Evolutionary conservation across 2,888 invertebrate genomes (phyloP).

Genomic region (Subacronicta megacephala): DNA sequence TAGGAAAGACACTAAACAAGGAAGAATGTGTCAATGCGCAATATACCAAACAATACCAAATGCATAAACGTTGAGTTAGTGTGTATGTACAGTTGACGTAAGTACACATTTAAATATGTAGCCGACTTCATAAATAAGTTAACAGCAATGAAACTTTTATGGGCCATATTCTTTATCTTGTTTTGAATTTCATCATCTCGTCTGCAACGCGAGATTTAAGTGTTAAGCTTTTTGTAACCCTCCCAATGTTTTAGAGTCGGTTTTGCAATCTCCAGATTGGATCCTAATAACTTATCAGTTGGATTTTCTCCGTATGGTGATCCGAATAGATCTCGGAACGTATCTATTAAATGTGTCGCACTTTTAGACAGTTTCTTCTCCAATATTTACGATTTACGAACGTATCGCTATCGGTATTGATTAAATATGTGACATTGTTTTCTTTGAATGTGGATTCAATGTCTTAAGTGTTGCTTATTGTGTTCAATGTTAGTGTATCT

Average conservation of each 20-base stretch:
- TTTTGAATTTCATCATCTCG: constrained; percentile 86
- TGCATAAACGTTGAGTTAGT: constrained; percentile 40
- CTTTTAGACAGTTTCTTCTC: constrained; percentile 33
- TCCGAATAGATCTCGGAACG: constrained; percentile 37
- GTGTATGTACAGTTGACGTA: constrained; percentile 62
- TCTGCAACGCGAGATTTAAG: constrained; percentile 77
- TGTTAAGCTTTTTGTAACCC: constrained; percentile 67
- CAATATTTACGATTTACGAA: constrained; percentile 32
- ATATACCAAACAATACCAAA: constrained; percentile 45
- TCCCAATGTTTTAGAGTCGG: constrained; percentile 51
- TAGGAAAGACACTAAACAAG: constrained; percentile 22
- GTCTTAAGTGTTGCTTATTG: constrained; percentile 9
- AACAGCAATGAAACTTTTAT: constrained; percentile 87
- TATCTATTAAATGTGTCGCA: constrained; percentile 44
- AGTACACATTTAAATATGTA: constrained; percentile 81
- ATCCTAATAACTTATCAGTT: constrained; percentile 55
- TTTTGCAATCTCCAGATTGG: constrained; percentile 60
- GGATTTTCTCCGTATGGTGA: constrained; percentile 47
- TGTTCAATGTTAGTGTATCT: constrained; percentile 1
- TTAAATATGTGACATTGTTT: constrained; percentile 30
- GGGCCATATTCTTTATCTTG: constrained; percentile 86
- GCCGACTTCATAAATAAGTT: constrained; percentile 86
- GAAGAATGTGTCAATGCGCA: constrained; percentile 52
- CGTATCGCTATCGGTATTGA: constrained; percentile 29
- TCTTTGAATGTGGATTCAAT: constrained; percentile 20